These are phyloP conservation scores for Drosophila planitibia DNA, from an alignment of 2,888 invertebrate genomes.

Conservation along the genomic window DNA sequence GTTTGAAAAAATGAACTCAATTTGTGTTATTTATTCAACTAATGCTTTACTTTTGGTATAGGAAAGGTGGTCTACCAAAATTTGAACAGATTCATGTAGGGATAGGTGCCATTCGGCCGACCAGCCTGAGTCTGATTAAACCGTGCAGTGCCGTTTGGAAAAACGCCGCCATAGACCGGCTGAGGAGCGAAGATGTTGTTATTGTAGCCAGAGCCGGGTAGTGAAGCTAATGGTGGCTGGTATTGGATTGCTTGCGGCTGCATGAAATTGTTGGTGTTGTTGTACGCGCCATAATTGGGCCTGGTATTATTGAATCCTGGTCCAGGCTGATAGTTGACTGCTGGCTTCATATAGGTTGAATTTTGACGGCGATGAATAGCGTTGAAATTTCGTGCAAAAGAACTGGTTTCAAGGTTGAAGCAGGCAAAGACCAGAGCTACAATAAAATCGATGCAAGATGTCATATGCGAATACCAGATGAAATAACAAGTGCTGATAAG, in stretches of 20 bases:
- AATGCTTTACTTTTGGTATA: constrained; percentile 1
- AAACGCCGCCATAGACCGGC: constrained; percentile 4
- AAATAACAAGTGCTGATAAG: constrained; percentile 5
- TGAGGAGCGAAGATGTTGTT: constrained; percentile 4
- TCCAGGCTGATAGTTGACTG: constrained; percentile 20
- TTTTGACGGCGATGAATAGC: constrained; percentile 32
- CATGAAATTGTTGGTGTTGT: neutral
- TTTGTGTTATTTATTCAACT: constrained; percentile 26
- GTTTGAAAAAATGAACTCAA: constrained; percentile 59
- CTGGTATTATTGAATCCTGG: constrained; percentile 14
- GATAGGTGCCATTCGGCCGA: constrained; percentile 20
- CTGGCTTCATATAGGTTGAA: constrained; percentile 41
- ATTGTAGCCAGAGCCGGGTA: constrained; percentile 16
- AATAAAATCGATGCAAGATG: neutral
- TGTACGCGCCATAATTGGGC: constrained; percentile 1
- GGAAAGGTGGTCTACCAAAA: constrained; percentile 25
- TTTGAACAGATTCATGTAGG: constrained; percentile 38
- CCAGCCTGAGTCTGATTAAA: constrained; percentile 18
- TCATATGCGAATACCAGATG: constrained; percentile 4
- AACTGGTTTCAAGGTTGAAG: constrained; percentile 31
- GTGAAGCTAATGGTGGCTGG: constrained; percentile 13
- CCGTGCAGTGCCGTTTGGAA: constrained; percentile 16
- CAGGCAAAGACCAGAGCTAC: constrained; percentile 47
- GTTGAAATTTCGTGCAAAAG: constrained; percentile 11
- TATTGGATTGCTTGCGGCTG: neutral